A percentile compares a stretch with the other conserved stretches of the same genome.
Evolutionary conservation across 2,797 vertebrate species (phyloP).

Genomic region (Paedocypris micromegethes): DNA sequence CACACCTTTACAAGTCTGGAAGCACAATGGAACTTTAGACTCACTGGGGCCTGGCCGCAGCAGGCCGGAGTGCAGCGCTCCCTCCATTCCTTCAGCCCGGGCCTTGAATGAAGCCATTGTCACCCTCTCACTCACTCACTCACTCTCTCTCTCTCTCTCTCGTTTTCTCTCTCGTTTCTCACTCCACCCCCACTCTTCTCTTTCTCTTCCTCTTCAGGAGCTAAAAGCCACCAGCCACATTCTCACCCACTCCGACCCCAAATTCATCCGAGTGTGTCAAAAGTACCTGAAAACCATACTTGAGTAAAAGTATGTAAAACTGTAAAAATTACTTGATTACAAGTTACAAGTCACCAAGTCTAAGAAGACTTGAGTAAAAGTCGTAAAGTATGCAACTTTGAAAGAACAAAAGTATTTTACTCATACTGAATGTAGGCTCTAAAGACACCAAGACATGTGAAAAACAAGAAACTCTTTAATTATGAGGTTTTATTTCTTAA

Average conservation of each 20-base stretch:
- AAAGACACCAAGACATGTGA: no score
- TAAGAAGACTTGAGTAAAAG: no score
- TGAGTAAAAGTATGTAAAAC: no score
- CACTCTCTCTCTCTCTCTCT: constrained; percentile 15
- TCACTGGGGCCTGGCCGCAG: constrained; percentile 18
- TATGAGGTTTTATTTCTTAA: no score
- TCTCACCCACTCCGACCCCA: constrained; percentile 41
- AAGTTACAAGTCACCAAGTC: no score
- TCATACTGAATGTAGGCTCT: no score
- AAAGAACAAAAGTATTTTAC: no score
- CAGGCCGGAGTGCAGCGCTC: constrained; percentile 33
- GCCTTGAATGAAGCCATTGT: constrained; percentile 43
- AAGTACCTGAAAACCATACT: no score
- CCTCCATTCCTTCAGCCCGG: constrained; percentile 29
- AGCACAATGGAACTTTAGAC: constrained; percentile 45
- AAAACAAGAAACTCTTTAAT: no score
- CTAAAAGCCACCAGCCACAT: constrained; percentile 23
- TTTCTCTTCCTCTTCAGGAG: constrained; percentile 28
- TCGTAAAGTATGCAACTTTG: no score
- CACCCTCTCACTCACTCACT: constrained; percentile 2
- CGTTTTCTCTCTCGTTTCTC: constrained; percentile 6
- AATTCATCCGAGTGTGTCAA: constrained; percentile 38
- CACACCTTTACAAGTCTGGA: constrained; percentile 41
- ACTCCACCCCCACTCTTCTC: constrained; percentile 17
- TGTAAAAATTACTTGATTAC: no score